A percentile compares a stretch with the other conserved stretches of the same genome.
Conservation (phyloP, 2,888 invertebrate genomes). For the Tetramorium bicarinatum region DNA sequence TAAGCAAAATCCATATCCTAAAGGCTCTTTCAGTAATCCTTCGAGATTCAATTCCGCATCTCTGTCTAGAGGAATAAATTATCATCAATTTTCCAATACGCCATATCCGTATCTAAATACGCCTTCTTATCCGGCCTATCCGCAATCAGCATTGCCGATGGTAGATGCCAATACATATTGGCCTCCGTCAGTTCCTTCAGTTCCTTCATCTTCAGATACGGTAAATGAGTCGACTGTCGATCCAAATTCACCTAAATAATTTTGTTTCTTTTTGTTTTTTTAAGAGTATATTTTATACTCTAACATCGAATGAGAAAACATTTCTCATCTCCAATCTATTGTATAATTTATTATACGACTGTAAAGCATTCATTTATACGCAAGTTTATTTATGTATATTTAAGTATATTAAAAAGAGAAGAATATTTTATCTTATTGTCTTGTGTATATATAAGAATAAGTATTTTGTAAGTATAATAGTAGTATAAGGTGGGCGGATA, state of each 20-base stretch:
- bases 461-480: too few species aligned
- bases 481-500: too few species aligned
- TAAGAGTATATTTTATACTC: neutral
- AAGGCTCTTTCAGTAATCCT: constrained; percentile 35
- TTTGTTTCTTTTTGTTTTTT: neutral
- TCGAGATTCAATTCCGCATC: constrained; percentile 37
- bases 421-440: neutral
- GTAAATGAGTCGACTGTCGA: neutral
- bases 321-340: neutral
- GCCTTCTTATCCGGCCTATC: constrained; percentile 63
- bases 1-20: constrained; percentile 31
- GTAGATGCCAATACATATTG: constrained; percentile 59
- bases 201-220: constrained; percentile 60
- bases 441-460: neutral
- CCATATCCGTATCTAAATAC: constrained; percentile 43
- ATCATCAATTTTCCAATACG: constrained; percentile 16
- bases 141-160: neutral
- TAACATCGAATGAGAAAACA: neutral
- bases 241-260: neutral
- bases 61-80: constrained; percentile 6
- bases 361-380: neutral
- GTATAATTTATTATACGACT: neutral
- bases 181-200: constrained; percentile 65
- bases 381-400: too few species aligned
- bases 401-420: too few species aligned